Base-by-base conservation (phyloP, 2,888 invertebrate genomes). In the Miltochrista miniata region DNA sequence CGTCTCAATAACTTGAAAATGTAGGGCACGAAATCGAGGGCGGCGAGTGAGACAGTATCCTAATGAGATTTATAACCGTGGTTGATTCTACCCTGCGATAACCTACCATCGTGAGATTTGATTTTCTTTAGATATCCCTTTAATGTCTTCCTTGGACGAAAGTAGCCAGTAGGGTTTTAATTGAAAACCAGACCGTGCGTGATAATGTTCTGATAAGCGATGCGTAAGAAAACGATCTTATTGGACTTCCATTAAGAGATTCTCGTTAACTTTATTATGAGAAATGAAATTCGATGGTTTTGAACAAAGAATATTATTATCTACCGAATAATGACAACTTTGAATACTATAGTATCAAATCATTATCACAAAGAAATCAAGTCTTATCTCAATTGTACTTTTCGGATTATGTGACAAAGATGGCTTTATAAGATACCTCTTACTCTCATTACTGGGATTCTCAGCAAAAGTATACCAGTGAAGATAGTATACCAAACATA, bases 61-160 rank as follows among this genome's bases (percentile, higher is more conserved):
- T 85, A 85, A 85, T 85, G 82, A 85, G 81, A 85, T 83, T 79
- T 83, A 80, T 76, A 76, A 81, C 73, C 78, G 72, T 70, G 79
- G 74, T 78, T 79, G 79, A 80, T 83, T 82, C 70, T 74, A 63
- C 68, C 57, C 59, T 61, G 60, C 71, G 80, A 81, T 85, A 81
- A 80, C 59, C 65, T 76, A 67, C 68, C 70, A 77, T 83, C 76
- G 75, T 72, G 70, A 68, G 72, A 72, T 74, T 76, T 74, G 76
- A 82, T 83, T 81, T 80, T 81, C 79, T 76, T 78, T 70, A 72
- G 69, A 73, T 74, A 78, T 73, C 77, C 72, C 72, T 68, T 68
- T 67, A 76, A 76, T 70, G 59, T 54, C 59, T 51, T 44, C 62
- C 55, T 55, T 55, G 69, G 67, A 65, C 64, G 62, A 54, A 57